Conservation (phyloP, 2,888 invertebrate species). For the Melangyna quadrimaculata region DNA sequence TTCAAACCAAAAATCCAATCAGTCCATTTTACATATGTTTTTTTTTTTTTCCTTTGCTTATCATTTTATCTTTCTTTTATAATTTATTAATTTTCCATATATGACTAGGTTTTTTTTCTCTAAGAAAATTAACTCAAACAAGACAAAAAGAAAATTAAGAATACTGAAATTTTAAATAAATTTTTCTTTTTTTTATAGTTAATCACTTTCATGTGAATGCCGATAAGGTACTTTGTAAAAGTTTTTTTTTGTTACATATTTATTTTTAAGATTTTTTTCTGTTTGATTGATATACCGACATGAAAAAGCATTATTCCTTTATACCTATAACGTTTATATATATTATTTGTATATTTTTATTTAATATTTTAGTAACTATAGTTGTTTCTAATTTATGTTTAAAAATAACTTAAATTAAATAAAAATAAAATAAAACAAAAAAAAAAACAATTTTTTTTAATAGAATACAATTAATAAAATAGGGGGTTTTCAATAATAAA, state of each 20-base stretch:
- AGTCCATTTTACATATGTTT: conserved; percentile 46
- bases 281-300: conserved; percentile 55
- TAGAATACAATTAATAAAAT: conserved; percentile 40
- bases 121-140: conserved; percentile 62
- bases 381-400: conserved; percentile 44
- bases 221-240: conserved; percentile 62
- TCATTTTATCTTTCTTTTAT: conserved; percentile 31
- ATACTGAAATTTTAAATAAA: conserved; percentile 67
- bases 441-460: conserved; percentile 50
- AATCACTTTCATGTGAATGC: conserved; percentile 58
- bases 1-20: conserved; percentile 61
- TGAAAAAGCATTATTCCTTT: conserved; percentile 62
- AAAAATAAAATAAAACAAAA: conserved; percentile 53
- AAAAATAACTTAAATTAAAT: conserved; percentile 31
- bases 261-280: conserved; percentile 13
- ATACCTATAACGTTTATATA: neutral
- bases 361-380: conserved; percentile 56
- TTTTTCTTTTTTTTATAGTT: conserved; percentile 36
- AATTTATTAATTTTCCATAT: conserved; percentile 58
- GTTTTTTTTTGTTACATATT: neutral
- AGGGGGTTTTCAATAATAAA: conserved; percentile 20
- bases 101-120: conserved; percentile 63
- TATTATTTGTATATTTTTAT: conserved; percentile 12
- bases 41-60: neutral
- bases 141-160: conserved; percentile 57